Evolutionary conservation across 2,797 vertebrate species (phyloP).

Genomic region (Sebastes reedi): DNA sequence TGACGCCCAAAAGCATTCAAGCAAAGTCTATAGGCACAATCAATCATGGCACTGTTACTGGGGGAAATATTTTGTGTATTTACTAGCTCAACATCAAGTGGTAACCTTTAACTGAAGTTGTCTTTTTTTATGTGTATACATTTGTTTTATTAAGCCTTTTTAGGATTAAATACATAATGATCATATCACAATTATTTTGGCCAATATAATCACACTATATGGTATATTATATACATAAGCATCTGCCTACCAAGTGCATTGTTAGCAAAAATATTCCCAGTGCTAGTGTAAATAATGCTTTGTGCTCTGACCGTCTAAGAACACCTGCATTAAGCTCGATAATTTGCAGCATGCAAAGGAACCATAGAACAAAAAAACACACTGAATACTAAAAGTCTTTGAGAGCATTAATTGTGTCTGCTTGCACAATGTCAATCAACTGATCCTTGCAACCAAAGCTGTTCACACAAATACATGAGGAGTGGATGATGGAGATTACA

Average conservation of each 20-base stretch:
- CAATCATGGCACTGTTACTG: slow-evolving; percentile 19
- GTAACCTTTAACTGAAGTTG: neutral
- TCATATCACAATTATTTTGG: neutral
- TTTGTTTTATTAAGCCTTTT: neutral
- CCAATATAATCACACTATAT: neutral
- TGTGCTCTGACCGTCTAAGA: neutral
- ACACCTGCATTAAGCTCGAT: neutral
- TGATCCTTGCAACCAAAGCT: slow-evolving; percentile 56
- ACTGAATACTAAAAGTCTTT: slow-evolving; percentile 37
- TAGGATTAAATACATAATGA: neutral
- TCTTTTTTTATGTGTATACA: neutral
- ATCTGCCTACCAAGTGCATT: neutral
- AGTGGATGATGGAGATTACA: slow-evolving; percentile 58
- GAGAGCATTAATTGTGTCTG: slow-evolving; percentile 45
- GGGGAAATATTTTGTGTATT: neutral
- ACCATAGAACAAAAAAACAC: slow-evolving; percentile 3
- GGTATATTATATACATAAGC: neutral
- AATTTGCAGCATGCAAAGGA: slow-evolving; percentile 3
- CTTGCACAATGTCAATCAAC: slow-evolving; percentile 57
- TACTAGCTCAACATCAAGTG: neutral
- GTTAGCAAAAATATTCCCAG: neutral
- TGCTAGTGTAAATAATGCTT: neutral
- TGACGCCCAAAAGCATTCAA: slow-evolving; percentile 25
- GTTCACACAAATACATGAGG: slow-evolving; percentile 57
- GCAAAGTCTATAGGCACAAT: slow-evolving; percentile 24